These are phyloP conservation scores for Rhabditoides inermis DNA, from an alignment of 2,888 invertebrate genomes.

Conservation along the genomic window DNA sequence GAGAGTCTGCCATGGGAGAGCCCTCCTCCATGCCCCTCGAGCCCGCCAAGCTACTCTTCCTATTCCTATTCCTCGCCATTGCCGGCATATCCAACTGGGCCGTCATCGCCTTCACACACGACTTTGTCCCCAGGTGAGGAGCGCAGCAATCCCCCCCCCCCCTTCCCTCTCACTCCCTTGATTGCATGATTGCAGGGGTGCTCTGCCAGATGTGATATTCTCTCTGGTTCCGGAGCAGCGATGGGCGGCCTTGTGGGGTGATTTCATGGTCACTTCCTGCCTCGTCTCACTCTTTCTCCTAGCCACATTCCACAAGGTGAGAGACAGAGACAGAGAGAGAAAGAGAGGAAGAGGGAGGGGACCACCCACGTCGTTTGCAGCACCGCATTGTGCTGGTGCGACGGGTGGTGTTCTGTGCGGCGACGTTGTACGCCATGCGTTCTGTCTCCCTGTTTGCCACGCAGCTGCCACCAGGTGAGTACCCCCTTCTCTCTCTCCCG, in stretches of 20 bases:
- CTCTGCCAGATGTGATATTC: constrained; percentile 38
- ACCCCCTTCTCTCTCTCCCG: neutral
- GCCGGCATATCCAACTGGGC: constrained; percentile 49
- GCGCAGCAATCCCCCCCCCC: neutral
- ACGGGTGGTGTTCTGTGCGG: constrained; percentile 28
- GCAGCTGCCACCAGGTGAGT: constrained; percentile 33
- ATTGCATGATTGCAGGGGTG: constrained; percentile 13
- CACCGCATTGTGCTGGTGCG: constrained; percentile 18
- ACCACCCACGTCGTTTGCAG: too few relatives aligned
- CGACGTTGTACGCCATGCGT: constrained; percentile 30
- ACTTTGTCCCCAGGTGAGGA: constrained; percentile 41
- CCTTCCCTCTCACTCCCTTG: neutral
- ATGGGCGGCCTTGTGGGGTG: constrained; percentile 27
- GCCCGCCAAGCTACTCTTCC: constrained; percentile 29
- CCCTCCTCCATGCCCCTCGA: too few relatives aligned
- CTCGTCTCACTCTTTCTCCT: constrained; percentile 14
- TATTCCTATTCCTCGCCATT: constrained; percentile 32
- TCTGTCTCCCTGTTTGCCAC: constrained; percentile 27
- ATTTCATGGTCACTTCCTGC: constrained; percentile 10
- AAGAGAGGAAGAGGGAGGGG: too few relatives aligned
- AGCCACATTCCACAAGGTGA: constrained; percentile 18
- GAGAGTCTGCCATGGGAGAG: too few relatives aligned
- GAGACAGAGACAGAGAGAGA: too few relatives aligned
- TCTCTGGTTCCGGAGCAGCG: constrained; percentile 27
- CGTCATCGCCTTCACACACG: constrained; percentile 49